Evolutionary conservation across 2,113 vertebrate genomes (phyloP).

Genomic region (Sarotherodon lohbergeri): DNA sequence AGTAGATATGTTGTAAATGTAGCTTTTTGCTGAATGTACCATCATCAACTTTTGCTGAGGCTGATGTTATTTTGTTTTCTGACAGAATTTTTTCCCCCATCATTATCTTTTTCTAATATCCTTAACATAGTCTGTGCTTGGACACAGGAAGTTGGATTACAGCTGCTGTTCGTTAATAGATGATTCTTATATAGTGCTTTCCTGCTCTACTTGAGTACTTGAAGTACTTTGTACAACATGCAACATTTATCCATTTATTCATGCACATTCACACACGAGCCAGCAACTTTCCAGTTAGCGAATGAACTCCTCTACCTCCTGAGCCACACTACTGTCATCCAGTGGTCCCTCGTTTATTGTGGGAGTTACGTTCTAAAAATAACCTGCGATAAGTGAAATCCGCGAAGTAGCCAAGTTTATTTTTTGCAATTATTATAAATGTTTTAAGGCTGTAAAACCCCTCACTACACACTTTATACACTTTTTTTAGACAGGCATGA

Average conservation of each 20-base stretch:
- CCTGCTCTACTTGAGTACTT: background rate
- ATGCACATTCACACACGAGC: background rate
- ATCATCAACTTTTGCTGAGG: background rate
- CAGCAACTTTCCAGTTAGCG: background rate
- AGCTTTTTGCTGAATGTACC: background rate
- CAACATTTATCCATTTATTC: background rate
- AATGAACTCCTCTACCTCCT: background rate
- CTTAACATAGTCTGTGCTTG: background rate
- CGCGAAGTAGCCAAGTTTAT: background rate
- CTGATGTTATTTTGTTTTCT: background rate
- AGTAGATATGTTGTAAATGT: background rate
- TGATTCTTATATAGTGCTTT: background rate
- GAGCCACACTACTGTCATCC: background rate
- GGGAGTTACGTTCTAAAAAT: background rate
- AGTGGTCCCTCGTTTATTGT: background rate
- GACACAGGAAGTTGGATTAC: background rate
- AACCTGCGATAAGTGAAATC: background rate
- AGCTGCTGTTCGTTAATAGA: constrained; percentile 33
- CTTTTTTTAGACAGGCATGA: background rate
- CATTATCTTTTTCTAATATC: background rate
- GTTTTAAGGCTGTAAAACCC: background rate
- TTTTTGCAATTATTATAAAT: background rate
- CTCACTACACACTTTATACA: background rate
- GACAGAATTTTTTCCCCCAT: too few species aligned
- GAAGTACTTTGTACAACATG: background rate